A percentile compares a stretch with the other conserved stretches of the same genome.
Evolutionary conservation across 2,113 vertebrate genomes (phyloP).

Genomic region (Antennarius striatus): DNA sequence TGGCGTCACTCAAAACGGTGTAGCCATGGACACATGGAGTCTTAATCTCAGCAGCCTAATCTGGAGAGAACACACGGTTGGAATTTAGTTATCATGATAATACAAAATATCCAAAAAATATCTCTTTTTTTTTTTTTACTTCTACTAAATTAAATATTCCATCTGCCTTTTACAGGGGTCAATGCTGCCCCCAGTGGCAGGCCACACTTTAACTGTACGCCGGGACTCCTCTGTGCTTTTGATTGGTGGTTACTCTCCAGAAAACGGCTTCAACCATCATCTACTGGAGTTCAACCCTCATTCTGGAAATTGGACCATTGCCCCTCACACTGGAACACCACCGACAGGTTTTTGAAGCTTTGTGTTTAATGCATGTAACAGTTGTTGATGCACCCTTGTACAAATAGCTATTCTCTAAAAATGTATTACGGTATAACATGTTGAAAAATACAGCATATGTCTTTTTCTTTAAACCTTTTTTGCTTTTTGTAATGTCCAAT

Average conservation of each 20-base stretch:
- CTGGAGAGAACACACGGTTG: slow-evolving; percentile 87
- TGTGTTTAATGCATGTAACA: background rate
- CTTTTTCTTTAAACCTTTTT: background rate
- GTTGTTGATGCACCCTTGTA: background rate
- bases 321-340: slow-evolving; percentile 86
- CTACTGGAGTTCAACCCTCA: slow-evolving; percentile 84
- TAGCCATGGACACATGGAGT: slow-evolving; percentile 87
- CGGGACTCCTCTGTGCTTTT: slow-evolving; percentile 83
- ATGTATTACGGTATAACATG: too few relatives aligned
- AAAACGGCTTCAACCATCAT: slow-evolving; percentile 91
- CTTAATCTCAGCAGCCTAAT: slow-evolving; percentile 89
- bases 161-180: slow-evolving; percentile 70
- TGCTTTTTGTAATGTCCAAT: background rate
- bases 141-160: background rate
- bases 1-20: slow-evolving; percentile 81
- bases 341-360: slow-evolving; percentile 82
- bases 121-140: background rate
- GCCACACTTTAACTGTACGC: slow-evolving; percentile 87
- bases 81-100: background rate
- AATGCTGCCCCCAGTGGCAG: slow-evolving; percentile 84
- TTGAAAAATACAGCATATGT: background rate
- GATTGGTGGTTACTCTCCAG: slow-evolving; percentile 90
- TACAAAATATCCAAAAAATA: background rate
- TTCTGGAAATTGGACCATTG: slow-evolving; percentile 83
- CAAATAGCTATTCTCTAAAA: slow-evolving; percentile 3